Percentiles rank a stretch among this genome's conserved stretches.
These are phyloP conservation scores for Rhinella marina DNA, from an alignment of 2,797 vertebrate genomes.

Conservation along the genomic window DNA sequence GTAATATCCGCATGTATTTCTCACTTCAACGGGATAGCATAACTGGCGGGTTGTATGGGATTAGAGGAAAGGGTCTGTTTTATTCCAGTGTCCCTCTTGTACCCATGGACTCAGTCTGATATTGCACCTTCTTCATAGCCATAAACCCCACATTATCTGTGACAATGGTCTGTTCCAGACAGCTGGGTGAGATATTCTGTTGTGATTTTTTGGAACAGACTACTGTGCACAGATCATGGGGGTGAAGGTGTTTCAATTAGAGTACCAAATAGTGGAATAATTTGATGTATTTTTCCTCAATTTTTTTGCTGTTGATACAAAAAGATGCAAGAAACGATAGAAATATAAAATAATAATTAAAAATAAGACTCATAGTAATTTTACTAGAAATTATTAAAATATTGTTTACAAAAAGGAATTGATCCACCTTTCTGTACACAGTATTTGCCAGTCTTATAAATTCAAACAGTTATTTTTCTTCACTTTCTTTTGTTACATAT, in stretches of 20 bases:
- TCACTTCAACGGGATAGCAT: neutral
- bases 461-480: no score
- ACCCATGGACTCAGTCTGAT: neutral
- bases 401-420: no score
- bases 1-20: neutral
- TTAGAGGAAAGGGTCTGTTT: neutral
- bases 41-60: neutral
- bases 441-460: no score
- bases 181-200: neutral
- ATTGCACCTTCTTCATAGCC: neutral
- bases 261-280: neutral
- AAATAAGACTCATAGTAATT: no score
- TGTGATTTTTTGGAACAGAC: neutral
- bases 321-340: no score
- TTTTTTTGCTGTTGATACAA: neutral
- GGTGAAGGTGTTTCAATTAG: neutral
- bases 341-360: no score
- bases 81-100: neutral
- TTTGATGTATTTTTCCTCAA: neutral
- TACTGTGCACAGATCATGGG: neutral
- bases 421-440: no score
- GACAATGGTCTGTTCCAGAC: neutral
- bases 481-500: neutral
- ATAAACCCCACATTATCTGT: neutral
- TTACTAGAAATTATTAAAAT: no score